Base-by-base conservation (phyloP, 2,888 invertebrate genomes). In the Gymnosoma rotundatum region DNA sequence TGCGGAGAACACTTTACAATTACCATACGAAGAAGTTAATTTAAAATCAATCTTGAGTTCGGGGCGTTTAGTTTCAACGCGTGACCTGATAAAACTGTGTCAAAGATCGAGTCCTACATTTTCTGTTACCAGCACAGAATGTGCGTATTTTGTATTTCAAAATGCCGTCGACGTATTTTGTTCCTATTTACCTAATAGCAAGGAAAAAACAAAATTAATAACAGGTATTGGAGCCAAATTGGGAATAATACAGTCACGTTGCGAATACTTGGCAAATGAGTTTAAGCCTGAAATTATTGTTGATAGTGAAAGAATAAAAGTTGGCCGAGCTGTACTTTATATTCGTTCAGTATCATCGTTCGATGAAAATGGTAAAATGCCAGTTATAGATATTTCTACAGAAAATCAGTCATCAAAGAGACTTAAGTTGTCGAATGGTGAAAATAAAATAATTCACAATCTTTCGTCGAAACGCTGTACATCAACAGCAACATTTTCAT, bases 31-130 rank as follows among this genome's bases (percentile, higher is more conserved):
- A 25, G 88, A 90, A 21, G 86, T 91, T 4, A 85, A 88, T 7
- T 76, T 89, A 0, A 75, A 87, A 12, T 80, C 70, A 4, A 83
- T 90, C 36, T 87, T 89, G 2, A 91, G 90, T 81, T 92, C 92
- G 0, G 94, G 95, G 0, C 93, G 97, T 87, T 92, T 95, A 60
- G 96, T 95, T 25, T 96, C 97, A 0, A 96, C 96, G 0, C 94
- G 98, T 87, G 99, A 99, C 93, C 93, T 99, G 64, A 95, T 98
- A 87, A 98, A 98, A 91, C 97, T 98, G 95, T 98, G 98, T 89
- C 93, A 94, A 6, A 93, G 99, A 89, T 95, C 97, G 7, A 94
- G 95, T 14, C 92, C 94, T 16, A 95, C 95, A 88, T 97, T 96
- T 91, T 94, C 96, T 83, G 94, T 96, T 0, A 94, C 95, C 0